Conservation (phyloP, 2,888 invertebrate genomes). For the Xiphydria camelus region DNA sequence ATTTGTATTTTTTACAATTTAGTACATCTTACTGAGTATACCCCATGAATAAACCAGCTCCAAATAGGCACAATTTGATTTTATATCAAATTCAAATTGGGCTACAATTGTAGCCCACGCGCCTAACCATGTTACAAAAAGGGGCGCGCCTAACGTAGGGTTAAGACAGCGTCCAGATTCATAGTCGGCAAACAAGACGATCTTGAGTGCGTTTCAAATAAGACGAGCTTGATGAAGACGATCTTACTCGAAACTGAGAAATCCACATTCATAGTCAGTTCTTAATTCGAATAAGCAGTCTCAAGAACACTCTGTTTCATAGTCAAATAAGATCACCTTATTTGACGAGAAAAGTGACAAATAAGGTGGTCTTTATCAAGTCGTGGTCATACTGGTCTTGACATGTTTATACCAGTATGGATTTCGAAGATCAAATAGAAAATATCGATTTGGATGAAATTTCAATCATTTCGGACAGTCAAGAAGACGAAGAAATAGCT, state of each 20-base stretch:
- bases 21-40: too few species aligned
- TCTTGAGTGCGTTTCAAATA: background rate
- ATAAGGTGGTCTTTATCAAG: background rate
- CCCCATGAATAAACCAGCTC: too few species aligned
- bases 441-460: background rate
- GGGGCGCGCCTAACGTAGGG: too few species aligned
- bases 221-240: background rate
- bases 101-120: too few species aligned
- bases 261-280: background rate
- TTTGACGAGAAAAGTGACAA: background rate
- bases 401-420: background rate
- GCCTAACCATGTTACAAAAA: too few species aligned
- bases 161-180: background rate
- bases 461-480: background rate
- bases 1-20: too few species aligned
- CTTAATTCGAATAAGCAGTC: background rate
- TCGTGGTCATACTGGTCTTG: background rate
- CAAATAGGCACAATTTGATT: too few species aligned
- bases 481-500: constrained; percentile 1
- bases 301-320: background rate
- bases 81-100: too few species aligned
- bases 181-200: background rate
- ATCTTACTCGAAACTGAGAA: background rate
- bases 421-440: too few species aligned
- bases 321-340: background rate